These are phyloP conservation scores for Hepsetus odoe DNA, from an alignment of 2,113 vertebrate species.

Conservation along the genomic window DNA sequence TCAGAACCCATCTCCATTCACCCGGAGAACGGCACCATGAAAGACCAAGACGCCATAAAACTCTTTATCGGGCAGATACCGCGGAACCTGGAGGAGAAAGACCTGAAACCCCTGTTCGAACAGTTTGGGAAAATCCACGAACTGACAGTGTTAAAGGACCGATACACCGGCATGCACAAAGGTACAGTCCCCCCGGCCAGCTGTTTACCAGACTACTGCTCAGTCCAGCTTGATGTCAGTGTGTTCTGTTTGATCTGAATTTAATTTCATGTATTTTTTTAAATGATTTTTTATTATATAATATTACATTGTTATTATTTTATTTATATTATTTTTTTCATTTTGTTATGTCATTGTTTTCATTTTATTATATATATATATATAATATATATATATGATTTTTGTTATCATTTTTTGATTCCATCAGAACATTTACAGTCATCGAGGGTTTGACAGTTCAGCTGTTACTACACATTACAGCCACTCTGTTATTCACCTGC, in stretches of 20 bases:
- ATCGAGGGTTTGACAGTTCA: neutral
- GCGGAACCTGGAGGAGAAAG: slow-evolving; percentile 95
- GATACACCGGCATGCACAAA: slow-evolving; percentile 98
- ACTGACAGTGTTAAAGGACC: slow-evolving; percentile 97
- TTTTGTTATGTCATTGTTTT: too few relatives aligned
- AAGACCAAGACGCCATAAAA: slow-evolving; percentile 98
- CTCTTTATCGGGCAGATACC: slow-evolving; percentile 98
- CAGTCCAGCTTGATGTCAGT: neutral
- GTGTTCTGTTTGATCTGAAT: too few relatives aligned
- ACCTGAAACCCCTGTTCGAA: slow-evolving; percentile 96
- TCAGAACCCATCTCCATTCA: slow-evolving; percentile 89
- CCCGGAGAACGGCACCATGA: slow-evolving; percentile 90
- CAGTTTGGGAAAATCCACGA: slow-evolving; percentile 98
- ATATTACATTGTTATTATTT: too few relatives aligned
- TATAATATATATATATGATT: too few relatives aligned
- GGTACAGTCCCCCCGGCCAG: slow-evolving; percentile 76
- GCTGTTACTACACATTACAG: neutral
- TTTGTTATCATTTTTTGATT: too few relatives aligned
- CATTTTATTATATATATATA: too few relatives aligned
- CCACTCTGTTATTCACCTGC: too few relatives aligned
- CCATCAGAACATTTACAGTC: too few relatives aligned
- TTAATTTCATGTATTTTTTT: too few relatives aligned
- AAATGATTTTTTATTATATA: too few relatives aligned
- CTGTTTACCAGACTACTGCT: slow-evolving; percentile 12
- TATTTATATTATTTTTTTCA: too few relatives aligned